A percentile compares a stretch with the other conserved stretches of the same genome.
Conservation (phyloP, 2,888 invertebrate genomes). For the Pachliopta kotzebuea region DNA sequence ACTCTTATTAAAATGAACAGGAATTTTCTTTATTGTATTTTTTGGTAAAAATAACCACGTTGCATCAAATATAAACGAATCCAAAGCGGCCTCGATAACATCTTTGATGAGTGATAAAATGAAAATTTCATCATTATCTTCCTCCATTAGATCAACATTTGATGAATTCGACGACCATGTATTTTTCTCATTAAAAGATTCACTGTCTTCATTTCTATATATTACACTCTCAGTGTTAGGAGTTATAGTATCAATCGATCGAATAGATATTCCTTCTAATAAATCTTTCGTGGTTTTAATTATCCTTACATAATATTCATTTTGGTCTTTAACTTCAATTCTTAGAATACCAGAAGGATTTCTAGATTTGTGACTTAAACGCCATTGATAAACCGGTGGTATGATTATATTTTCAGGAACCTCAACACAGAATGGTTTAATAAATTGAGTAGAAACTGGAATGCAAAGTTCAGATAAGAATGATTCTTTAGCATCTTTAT, state of each 20-base stretch:
- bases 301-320: conserved; percentile 49
- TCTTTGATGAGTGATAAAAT: conserved; percentile 43
- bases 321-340: conserved; percentile 44
- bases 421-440: conserved; percentile 36
- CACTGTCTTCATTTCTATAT: conserved; percentile 39
- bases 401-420: conserved; percentile 49
- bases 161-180: conserved; percentile 9
- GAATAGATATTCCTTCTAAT: conserved; percentile 33
- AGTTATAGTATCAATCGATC: conserved; percentile 41
- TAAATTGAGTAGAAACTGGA: conserved; percentile 47
- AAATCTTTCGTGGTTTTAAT: conserved; percentile 45
- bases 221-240: conserved; percentile 43
- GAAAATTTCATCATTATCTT: conserved; percentile 32
- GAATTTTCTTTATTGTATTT: conserved; percentile 41
- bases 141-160: not conserved
- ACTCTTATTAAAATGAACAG: conserved; percentile 53
- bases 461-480: conserved; percentile 39
- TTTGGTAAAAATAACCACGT: conserved; percentile 48
- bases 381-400: conserved; percentile 58
- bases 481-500: conserved; percentile 11
- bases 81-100: conserved; percentile 48
- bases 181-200: conserved; percentile 31
- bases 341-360: conserved; percentile 47
- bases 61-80: conserved; percentile 52
- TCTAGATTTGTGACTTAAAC: conserved; percentile 43